phyloP scores from a whole-genome alignment of 2,888 invertebrate species.

The Priapulus caudatus region DNA sequence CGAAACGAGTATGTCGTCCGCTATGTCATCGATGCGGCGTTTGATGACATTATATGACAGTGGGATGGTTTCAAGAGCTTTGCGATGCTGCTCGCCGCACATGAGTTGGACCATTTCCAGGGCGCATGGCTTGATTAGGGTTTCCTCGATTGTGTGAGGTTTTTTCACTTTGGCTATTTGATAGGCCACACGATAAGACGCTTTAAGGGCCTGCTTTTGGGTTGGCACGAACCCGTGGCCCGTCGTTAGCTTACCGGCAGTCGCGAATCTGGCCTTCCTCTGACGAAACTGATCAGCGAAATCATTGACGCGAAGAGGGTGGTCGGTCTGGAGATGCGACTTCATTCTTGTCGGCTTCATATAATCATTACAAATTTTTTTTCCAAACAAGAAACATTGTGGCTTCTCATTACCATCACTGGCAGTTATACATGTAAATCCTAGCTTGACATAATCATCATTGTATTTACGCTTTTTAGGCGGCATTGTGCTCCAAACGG shows the following conservation, averaged over 20 bases:
- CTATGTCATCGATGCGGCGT: slow-evolving; percentile 10
- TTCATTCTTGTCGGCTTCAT: not conserved
- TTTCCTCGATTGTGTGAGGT: slow-evolving; percentile 10
- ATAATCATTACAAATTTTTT: not conserved
- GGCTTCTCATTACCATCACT: slow-evolving; percentile 1
- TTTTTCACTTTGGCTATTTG: slow-evolving; percentile 11
- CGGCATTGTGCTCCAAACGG: too few species aligned
- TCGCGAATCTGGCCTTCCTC: not conserved
- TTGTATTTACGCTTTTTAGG: not conserved
- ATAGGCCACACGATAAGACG: slow-evolving; percentile 13
- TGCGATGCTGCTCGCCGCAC: not conserved
- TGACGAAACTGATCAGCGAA: not conserved
- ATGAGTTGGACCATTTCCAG: slow-evolving; percentile 9
- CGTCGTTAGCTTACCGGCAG: not conserved
- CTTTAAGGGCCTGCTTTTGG: slow-evolving; percentile 10
- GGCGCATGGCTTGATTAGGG: slow-evolving; percentile 11
- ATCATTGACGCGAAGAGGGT: not conserved
- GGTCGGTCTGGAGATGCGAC: not conserved
- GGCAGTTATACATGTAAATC: not conserved
- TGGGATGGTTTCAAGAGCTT: slow-evolving; percentile 5
- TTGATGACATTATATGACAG: slow-evolving; percentile 10
- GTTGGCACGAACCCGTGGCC: slow-evolving; percentile 2
- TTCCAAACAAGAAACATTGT: not conserved
- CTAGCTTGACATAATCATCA: not conserved
- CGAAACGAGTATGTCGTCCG: slow-evolving; percentile 8